Base-by-base conservation (phyloP, 2,113 vertebrate species). In the Poecile atricapillus region DNA sequence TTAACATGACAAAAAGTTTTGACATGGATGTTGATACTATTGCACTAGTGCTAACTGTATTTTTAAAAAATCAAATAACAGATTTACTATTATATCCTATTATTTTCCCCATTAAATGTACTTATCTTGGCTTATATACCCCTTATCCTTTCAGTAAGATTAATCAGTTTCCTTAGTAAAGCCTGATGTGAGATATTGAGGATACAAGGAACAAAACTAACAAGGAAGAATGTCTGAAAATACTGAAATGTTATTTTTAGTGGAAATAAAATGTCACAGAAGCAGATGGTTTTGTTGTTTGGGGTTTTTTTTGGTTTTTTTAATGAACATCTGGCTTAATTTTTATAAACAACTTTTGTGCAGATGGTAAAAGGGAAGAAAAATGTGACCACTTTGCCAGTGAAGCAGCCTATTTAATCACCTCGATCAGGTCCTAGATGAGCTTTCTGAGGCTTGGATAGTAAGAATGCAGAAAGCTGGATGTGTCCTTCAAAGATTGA, bases 381-480 rank as follows among this genome's bases (percentile, higher is more conserved):
- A 68, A 55, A 25, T 27, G 62, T 7, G 19, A 44, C 4, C 6
- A 44, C 15, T 71, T 83, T 63, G 27, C 23, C 20, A 25, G 44
- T 28, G 31, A 19, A 77, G 13, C 39, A 50, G 35, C 23, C 7
- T 75, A 8, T n/a, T 79, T 47, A 35, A 67, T 65, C 46, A 35
- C 31, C 43, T 62, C 0, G 0, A 1, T 70, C 37, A 53, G 62
- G 23, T 74, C 37, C 37, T 33, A 16, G 39, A 8, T 11, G 70
- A 65, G 39, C n/a, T 92, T 70, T 49, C 65, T 49, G 56, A 68
- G 75, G 33, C 68, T 62, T 23, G 10, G 20, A 1, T 10, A 59
- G n/a, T 25, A 33, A 67, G 60, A 74, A 21, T 30, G 33, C 43
- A 76, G 22, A 39, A 64, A 27, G 16, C 53, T 94, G 82, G 28